Evolutionary conservation across 2,888 invertebrate species (phyloP).

Genomic region (Clanis bilineata): DNA sequence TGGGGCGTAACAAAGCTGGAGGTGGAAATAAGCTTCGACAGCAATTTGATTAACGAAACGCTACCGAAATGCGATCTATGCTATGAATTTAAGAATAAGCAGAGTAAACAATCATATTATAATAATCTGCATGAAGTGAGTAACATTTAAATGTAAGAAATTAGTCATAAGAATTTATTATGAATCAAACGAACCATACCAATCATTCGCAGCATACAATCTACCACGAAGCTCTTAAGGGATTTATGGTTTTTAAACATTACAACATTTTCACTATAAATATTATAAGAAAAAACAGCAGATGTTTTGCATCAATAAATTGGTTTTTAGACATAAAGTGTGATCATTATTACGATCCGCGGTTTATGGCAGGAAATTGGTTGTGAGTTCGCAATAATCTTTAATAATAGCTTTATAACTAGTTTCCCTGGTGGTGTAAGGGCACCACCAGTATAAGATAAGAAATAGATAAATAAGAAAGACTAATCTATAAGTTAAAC

Average conservation of each 20-base stretch:
- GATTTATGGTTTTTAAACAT: not conserved
- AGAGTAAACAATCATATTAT: too few species aligned
- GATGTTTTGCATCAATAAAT: conserved; percentile 8
- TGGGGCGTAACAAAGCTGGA: too few species aligned
- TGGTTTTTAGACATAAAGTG: not conserved
- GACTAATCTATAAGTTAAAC: not conserved
- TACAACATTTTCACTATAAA: not conserved
- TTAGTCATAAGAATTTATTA: too few species aligned
- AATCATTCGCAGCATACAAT: not conserved
- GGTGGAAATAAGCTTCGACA: too few species aligned
- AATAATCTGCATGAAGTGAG: too few species aligned
- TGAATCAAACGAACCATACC: too few species aligned
- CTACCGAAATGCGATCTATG: too few species aligned
- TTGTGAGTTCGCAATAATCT: not conserved
- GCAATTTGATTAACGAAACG: too few species aligned
- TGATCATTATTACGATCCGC: not conserved
- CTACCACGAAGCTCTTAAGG: not conserved
- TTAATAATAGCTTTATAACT: not conserved
- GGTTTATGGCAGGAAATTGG: not conserved
- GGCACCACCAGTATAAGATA: not conserved
- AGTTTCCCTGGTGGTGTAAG: not conserved
- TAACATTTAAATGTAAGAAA: too few species aligned
- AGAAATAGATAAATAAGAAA: not conserved
- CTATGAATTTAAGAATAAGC: too few species aligned
- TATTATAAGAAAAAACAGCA: conserved; percentile 3